Evolutionary conservation across 2,888 invertebrate genomes (phyloP).

Genomic region (Drosophila diplacantha): DNA sequence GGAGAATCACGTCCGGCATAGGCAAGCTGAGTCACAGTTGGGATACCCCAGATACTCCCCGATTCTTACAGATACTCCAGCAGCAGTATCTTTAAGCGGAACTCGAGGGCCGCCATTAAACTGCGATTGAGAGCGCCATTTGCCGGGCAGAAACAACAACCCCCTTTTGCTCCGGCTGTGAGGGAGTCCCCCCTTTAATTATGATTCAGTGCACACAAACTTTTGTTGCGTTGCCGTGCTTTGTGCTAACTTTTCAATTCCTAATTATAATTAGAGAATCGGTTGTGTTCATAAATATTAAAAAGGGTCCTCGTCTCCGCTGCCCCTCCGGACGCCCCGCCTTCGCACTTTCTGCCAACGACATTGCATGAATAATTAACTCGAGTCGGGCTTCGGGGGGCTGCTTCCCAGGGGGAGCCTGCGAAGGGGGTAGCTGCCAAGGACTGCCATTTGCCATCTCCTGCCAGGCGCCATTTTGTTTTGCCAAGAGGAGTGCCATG

Average conservation of each 20-base stretch:
- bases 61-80: background rate
- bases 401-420: background rate
- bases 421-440: slow-evolving; percentile 11
- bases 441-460: slow-evolving; percentile 47
- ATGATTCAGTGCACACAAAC: slow-evolving; percentile 72
- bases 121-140: slow-evolving; percentile 58
- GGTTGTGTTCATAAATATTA: slow-evolving; percentile 74
- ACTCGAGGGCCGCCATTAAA: slow-evolving; percentile 64
- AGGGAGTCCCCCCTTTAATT: slow-evolving; percentile 59
- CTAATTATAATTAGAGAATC: slow-evolving; percentile 76
- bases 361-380: slow-evolving; percentile 73
- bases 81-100: slow-evolving; percentile 27
- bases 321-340: background rate
- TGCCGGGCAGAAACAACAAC: slow-evolving; percentile 35
- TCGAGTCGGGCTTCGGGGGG: slow-evolving; percentile 57
- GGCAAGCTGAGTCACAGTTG: slow-evolving; percentile 17
- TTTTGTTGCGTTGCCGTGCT: slow-evolving; percentile 68
- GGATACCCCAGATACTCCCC: slow-evolving; percentile 5
- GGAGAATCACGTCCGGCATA: slow-evolving; percentile 30
- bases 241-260: slow-evolving; percentile 75
- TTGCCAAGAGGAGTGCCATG: slow-evolving; percentile 46
- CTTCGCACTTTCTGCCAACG: slow-evolving; percentile 50
- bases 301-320: slow-evolving; percentile 61
- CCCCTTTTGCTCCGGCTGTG: slow-evolving; percentile 13
- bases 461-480: slow-evolving; percentile 66